Evolutionary conservation across 2,113 vertebrate genomes (phyloP).

Genomic region (Epinephelus cyanopodus): DNA sequence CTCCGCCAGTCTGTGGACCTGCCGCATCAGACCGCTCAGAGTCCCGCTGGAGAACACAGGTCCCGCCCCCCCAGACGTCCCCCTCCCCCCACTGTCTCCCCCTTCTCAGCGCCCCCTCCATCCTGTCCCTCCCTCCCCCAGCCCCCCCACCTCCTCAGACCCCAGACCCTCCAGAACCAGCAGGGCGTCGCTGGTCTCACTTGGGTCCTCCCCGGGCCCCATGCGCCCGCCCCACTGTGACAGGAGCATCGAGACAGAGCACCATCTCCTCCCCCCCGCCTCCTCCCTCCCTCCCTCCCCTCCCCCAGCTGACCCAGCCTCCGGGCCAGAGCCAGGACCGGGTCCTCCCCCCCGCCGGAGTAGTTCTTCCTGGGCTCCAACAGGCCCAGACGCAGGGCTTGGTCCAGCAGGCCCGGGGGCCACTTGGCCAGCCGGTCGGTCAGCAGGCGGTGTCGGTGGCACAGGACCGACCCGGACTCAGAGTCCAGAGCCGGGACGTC

Average conservation of each 20-base stretch:
- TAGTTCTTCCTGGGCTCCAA: constrained; percentile 65
- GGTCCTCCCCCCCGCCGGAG: constrained; percentile 57
- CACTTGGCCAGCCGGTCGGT: constrained; percentile 73
- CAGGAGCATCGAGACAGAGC: constrained; percentile 75
- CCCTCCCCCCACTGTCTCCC: constrained; percentile 10
- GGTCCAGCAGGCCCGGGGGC: constrained; percentile 74
- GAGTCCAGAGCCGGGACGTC: constrained; percentile 38
- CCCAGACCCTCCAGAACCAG: constrained; percentile 90
- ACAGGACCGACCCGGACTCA: constrained; percentile 64
- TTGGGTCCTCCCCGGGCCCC: constrained; percentile 73
- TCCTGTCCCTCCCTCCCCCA: constrained; percentile 1
- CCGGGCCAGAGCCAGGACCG: constrained; percentile 67
- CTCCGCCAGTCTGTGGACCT: constrained; percentile 75
- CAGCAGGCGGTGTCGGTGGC: constrained; percentile 79
- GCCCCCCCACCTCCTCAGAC: constrained; percentile 81
- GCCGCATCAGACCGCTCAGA: constrained; percentile 75
- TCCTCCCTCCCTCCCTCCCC: constrained; percentile 49
- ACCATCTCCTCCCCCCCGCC: constrained; percentile 4
- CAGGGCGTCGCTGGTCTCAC: constrained; percentile 90
- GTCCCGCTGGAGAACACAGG: constrained; percentile 57
- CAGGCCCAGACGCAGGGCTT: constrained; percentile 71
- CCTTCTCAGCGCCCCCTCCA: constrained; percentile 22
- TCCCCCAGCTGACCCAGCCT: constrained; percentile 72
- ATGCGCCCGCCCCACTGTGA: constrained; percentile 50
- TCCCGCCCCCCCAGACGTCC: background rate